phyloP scores from a whole-genome alignment of 2,113 vertebrate species.

The Nothocercus julius region DNA sequence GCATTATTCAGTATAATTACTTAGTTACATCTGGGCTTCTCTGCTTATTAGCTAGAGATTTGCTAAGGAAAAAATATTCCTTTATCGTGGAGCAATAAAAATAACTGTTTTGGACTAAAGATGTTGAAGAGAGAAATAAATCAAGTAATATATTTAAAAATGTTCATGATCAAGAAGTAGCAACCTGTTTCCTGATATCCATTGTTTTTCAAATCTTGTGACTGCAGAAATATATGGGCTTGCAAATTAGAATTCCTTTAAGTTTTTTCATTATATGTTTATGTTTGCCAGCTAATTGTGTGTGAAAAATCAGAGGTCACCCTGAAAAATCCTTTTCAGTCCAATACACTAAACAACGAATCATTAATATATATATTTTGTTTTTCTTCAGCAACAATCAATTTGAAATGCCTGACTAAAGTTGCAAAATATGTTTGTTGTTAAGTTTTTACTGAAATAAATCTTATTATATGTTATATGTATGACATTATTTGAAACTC shows the following conservation, averaged over 20 bases:
- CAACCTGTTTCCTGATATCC: neutral
- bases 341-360: neutral
- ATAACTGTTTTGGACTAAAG: neutral
- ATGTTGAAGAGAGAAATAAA: neutral
- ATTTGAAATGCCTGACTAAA: neutral
- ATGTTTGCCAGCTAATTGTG: slow-evolving; percentile 22
- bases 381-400: neutral
- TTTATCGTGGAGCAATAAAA: neutral
- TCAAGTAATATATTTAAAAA: neutral
- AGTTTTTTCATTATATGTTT: slow-evolving; percentile 13
- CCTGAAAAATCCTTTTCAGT: slow-evolving; percentile 3
- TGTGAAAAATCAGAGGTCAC: slow-evolving; percentile 51
- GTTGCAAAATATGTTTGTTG: neutral
- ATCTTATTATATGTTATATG: neutral
- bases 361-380: slow-evolving; percentile 30
- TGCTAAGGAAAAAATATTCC: neutral
- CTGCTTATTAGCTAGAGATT: neutral
- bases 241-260: slow-evolving; percentile 1
- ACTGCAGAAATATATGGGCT: slow-evolving; percentile 31
- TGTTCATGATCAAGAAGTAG: neutral
- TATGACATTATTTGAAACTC: neutral
- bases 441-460: neutral
- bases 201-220: neutral
- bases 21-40: neutral
- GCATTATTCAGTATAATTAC: neutral